These are phyloP conservation scores for Conus betulinus DNA, from an alignment of 1,140 invertebrate genomes.

Conservation along the genomic window DNA sequence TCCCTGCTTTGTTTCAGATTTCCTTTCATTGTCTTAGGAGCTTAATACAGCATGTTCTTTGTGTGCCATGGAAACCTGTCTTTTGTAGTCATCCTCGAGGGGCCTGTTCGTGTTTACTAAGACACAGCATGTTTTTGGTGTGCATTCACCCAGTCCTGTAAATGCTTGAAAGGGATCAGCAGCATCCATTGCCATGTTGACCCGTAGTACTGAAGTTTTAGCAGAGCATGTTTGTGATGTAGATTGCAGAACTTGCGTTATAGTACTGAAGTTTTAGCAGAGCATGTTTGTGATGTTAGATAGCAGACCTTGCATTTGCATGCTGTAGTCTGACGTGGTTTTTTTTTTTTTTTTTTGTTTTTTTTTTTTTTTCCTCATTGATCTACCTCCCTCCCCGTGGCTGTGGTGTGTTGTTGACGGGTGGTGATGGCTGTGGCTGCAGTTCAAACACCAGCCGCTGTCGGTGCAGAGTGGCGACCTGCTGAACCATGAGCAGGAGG, in stretches of 20 bases:
- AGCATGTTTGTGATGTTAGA: neutral
- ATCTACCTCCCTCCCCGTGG: neutral
- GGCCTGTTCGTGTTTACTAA: too few relatives aligned
- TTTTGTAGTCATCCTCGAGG: too few relatives aligned
- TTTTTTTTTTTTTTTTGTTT: neutral
- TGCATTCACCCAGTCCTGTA: too few relatives aligned
- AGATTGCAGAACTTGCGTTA: neutral
- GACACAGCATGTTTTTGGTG: too few relatives aligned
- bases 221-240: neutral
- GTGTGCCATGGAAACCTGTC: too few relatives aligned
- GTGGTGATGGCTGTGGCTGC: conserved; percentile 4
- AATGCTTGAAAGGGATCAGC: too few relatives aligned
- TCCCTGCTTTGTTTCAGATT: too few relatives aligned
- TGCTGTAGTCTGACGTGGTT: neutral
- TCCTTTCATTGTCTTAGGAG: too few relatives aligned
- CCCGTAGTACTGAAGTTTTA: neutral
- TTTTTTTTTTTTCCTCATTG: neutral
- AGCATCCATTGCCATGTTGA: too few relatives aligned
- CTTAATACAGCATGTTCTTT: too few relatives aligned
- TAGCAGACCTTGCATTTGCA: neutral
- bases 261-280: neutral
- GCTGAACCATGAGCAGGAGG: conserved; percentile 61
- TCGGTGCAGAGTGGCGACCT: conserved; percentile 72
- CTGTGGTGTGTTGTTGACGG: neutral
- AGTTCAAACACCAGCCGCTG: conserved; percentile 69